Percentiles rank a stretch among this genome's conserved stretches.
phyloP scores from a whole-genome alignment of 2,113 vertebrate species.

The Ophiodon elongatus region DNA sequence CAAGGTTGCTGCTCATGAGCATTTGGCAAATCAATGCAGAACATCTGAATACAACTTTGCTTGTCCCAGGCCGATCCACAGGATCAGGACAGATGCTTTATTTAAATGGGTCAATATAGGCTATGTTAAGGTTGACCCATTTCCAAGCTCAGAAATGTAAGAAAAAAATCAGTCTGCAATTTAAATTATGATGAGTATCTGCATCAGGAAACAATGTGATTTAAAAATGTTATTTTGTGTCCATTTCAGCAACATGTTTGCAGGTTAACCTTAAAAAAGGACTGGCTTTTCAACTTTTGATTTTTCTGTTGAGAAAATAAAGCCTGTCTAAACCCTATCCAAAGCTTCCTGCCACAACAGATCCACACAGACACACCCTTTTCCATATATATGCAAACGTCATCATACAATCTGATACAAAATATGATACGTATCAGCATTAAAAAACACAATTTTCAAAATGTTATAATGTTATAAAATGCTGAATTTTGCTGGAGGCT shows the following conservation, averaged over 20 bases:
- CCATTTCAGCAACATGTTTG: slow-evolving; percentile 2
- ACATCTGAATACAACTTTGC: neutral
- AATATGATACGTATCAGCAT: neutral
- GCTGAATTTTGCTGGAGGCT: neutral
- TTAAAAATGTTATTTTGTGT: neutral
- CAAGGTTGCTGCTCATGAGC: slow-evolving; percentile 4
- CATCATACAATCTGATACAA: neutral
- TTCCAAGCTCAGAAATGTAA: neutral
- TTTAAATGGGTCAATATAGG: neutral
- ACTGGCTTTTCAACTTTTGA: neutral
- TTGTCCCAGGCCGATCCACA: neutral
- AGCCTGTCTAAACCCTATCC: neutral
- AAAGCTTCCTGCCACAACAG: neutral
- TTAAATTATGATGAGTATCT: neutral
- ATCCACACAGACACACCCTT: neutral
- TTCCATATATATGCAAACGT: neutral
- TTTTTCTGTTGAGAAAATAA: neutral
- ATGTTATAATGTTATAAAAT: too few species aligned
- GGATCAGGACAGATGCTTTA: neutral
- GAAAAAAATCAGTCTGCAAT: slow-evolving; percentile 3
- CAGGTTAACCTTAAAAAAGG: neutral
- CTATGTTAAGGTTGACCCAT: neutral
- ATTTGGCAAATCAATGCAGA: neutral
- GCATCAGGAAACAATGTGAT: neutral
- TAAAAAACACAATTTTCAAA: too few species aligned